Evolutionary conservation across 2,797 vertebrate species (phyloP).

Genomic region (Perodicticus potto): DNA sequence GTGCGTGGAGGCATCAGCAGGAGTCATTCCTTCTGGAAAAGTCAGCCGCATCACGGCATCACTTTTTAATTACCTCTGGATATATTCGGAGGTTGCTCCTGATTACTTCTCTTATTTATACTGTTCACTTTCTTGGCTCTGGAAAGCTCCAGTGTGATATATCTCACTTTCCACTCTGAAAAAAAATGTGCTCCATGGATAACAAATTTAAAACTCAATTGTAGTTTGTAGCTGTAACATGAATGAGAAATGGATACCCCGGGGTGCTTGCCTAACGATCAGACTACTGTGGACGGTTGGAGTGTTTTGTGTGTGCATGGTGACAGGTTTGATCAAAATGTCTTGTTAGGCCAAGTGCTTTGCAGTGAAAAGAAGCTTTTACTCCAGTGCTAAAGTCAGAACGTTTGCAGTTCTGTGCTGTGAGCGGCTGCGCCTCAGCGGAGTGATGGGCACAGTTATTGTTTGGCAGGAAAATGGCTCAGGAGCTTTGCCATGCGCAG

Average conservation of each 20-base stretch:
- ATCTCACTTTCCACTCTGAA: slow-evolving; percentile 70
- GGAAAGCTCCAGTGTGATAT: slow-evolving; percentile 38
- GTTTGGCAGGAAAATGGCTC: background rate
- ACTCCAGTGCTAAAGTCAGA: background rate
- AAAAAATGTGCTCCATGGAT: background rate
- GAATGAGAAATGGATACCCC: slow-evolving; percentile 86
- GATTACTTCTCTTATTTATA: background rate
- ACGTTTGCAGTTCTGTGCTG: background rate
- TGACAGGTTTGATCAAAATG: slow-evolving; percentile 64
- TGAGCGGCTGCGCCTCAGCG: background rate
- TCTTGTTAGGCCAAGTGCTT: slow-evolving; percentile 38
- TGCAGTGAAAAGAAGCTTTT: background rate
- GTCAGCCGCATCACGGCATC: fast-evolving
- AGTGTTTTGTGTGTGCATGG: background rate
- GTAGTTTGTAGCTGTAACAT: slow-evolving; percentile 86
- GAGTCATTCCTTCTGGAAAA: background rate
- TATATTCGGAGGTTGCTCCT: background rate
- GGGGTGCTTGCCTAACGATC: slow-evolving; percentile 85
- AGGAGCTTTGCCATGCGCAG: background rate
- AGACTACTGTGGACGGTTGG: background rate
- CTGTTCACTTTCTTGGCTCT: slow-evolving; percentile 63
- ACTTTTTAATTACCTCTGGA: background rate
- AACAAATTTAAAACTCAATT: slow-evolving; percentile 78
- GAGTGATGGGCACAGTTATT: background rate
- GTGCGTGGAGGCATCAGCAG: background rate